These are phyloP conservation scores for Anhinga anhinga DNA, from an alignment of 2,113 vertebrate genomes.

Conservation along the genomic window DNA sequence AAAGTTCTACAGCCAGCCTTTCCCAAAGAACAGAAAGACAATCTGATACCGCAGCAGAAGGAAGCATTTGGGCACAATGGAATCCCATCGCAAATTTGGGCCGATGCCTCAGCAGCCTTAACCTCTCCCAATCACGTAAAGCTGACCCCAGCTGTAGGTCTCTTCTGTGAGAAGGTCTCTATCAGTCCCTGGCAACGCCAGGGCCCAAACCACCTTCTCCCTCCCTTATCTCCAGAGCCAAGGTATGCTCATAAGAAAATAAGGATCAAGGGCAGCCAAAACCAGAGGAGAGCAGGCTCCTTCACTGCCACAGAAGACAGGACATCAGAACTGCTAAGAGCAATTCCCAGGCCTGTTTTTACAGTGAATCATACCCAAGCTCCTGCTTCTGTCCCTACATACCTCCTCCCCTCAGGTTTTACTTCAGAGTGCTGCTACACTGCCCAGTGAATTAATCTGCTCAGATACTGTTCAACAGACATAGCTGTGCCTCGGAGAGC, in stretches of 20 bases:
- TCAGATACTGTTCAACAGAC: background rate
- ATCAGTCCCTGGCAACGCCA: background rate
- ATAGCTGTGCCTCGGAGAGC: background rate
- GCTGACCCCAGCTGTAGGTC: background rate
- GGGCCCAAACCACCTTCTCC: background rate
- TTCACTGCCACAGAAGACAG: background rate
- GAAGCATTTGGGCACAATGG: background rate
- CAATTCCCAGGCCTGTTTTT: background rate
- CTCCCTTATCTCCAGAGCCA: background rate
- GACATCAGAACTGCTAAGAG: background rate
- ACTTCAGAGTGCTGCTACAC: background rate
- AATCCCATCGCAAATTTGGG: background rate
- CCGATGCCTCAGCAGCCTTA: background rate
- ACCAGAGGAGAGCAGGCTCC: background rate
- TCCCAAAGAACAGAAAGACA: background rate
- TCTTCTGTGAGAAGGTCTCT: background rate
- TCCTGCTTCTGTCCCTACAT: background rate
- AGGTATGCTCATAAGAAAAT: background rate
- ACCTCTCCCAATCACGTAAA: fast-evolving
- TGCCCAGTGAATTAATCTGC: background rate
- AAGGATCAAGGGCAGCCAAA: background rate
- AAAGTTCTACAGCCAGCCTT: background rate
- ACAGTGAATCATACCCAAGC: background rate
- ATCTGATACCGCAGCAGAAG: background rate
- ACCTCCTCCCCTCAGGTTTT: background rate